A percentile compares a stretch with the other conserved stretches of the same genome.
Conservation (phyloP, 2,888 invertebrate genomes). For the Tridacna crocea region DNA sequence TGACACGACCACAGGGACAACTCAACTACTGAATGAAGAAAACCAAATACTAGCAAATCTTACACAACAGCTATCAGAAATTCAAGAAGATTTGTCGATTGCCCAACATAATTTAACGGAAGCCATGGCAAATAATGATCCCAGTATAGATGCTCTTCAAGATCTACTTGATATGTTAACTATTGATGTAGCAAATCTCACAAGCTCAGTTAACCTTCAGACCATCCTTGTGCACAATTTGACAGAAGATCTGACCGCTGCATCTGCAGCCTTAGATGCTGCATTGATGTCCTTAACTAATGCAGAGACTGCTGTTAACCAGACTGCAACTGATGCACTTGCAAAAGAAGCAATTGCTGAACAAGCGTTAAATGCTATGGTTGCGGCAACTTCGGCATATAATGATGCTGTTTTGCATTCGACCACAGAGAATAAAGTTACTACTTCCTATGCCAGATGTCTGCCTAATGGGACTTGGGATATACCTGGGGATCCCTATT, state of each 20-base stretch:
- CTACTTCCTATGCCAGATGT: conserved; percentile 47
- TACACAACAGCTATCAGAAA: neutral
- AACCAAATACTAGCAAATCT: neutral
- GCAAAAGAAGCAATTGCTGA: conserved; percentile 18
- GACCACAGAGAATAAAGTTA: conserved; percentile 8
- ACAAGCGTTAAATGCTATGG: neutral
- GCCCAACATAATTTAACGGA: conserved; percentile 14
- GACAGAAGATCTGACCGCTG: conserved; percentile 10
- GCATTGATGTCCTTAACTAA: neutral
- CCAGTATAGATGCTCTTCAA: conserved; percentile 6
- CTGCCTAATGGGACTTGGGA: conserved; percentile 44
- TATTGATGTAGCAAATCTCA: neutral
- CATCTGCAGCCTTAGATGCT: neutral
- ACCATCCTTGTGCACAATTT: neutral
- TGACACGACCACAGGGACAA: neutral
- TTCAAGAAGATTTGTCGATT: conserved; percentile 1
- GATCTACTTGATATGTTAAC: neutral
- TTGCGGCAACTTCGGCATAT: conserved; percentile 16
- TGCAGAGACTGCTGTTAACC: conserved; percentile 20
- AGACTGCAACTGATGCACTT: neutral
- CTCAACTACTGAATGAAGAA: neutral
- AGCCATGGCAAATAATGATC: conserved; percentile 17
- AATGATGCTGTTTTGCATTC: conserved; percentile 31
- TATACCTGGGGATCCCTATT: conserved; percentile 53
- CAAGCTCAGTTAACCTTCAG: neutral